A percentile compares a stretch with the other conserved stretches of the same genome.
Evolutionary conservation across 2,113 vertebrate genomes (phyloP).

Genomic region (Microtus montanus): DNA sequence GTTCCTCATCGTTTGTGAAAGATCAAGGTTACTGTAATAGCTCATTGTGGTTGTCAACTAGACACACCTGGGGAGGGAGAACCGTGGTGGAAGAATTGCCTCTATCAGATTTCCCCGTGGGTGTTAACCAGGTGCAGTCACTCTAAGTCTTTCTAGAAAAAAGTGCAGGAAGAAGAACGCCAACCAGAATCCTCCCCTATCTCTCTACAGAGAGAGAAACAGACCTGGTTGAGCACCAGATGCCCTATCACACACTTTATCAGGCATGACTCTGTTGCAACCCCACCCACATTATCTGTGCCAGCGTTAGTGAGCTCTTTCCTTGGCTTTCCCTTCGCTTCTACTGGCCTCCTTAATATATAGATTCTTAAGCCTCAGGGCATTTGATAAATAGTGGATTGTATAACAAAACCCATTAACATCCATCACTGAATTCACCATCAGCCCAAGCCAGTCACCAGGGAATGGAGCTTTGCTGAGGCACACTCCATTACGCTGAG

Average conservation of each 20-base stretch:
- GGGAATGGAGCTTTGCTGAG: constrained; percentile 24
- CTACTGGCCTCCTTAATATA: constrained; percentile 20
- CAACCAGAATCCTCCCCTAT: background rate
- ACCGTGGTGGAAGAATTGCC: background rate
- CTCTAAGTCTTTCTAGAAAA: background rate
- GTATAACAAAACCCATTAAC: constrained; percentile 45
- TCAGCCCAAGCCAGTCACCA: background rate
- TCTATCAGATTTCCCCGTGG: background rate
- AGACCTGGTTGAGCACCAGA: background rate
- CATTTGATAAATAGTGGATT: constrained; percentile 36
- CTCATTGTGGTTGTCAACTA: background rate
- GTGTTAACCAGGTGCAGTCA: background rate
- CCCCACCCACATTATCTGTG: background rate
- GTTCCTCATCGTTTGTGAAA: background rate
- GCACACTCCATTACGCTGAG: background rate
- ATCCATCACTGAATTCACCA: constrained; percentile 15
- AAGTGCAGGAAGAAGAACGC: background rate
- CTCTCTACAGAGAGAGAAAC: background rate
- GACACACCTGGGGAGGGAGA: background rate
- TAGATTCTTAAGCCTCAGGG: constrained; percentile 40
- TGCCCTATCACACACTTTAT: background rate
- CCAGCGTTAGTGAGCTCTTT: background rate
- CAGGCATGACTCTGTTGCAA: background rate
- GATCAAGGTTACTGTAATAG: background rate
- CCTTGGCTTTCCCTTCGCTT: background rate